Evolutionary conservation across 2,113 vertebrate genomes (phyloP), one percentile per base, ranked within the genome.

Genomic region (Holacanthus passer): DNA sequence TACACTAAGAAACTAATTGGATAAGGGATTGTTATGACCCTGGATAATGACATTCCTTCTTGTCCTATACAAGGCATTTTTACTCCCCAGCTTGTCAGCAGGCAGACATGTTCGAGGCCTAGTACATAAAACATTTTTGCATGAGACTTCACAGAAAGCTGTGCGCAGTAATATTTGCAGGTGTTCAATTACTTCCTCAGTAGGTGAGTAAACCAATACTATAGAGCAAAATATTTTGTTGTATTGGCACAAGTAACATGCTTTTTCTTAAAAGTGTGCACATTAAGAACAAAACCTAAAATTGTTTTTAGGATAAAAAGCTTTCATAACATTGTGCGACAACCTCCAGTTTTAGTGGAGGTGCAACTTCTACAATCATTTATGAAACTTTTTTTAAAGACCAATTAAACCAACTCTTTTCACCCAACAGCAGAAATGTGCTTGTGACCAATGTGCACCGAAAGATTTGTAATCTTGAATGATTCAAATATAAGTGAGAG

Each of bases 221-320:
- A 83, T 65, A 82, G 72, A 77, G 75, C 53, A 84, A 80, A 55
- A 74, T 74, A 79, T 72, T 69, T 79, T 72, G 68, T 71, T 88
- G 87, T 89, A 88, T 93, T 93, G 93, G 93, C 93, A 94, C 93
- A 88, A 86, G 66, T 58, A 73, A 84, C 75, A 89, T 87, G 80
- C 70, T 86, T 88, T 80, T 79, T 79, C 58, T 50, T 81, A 45
- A 83, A 88, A 71, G 75, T 85, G 85, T 90, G 86, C 82, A 79
- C 59, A 62, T 84, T 78, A 83, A 89, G 72, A 65, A 77, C 59
- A 79, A 52, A 67, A 80, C 4, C 55, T 24, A 67, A 50, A 47
- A 65, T 47, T 72, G 16, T 53, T 70, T 50, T 74, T 48, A 60
- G 16, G 27, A 35, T 39, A 60, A 43, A 14, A 27, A 48, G 20